Base-by-base conservation (phyloP, 2,113 vertebrate genomes). In the Maccullochella peelii region DNA sequence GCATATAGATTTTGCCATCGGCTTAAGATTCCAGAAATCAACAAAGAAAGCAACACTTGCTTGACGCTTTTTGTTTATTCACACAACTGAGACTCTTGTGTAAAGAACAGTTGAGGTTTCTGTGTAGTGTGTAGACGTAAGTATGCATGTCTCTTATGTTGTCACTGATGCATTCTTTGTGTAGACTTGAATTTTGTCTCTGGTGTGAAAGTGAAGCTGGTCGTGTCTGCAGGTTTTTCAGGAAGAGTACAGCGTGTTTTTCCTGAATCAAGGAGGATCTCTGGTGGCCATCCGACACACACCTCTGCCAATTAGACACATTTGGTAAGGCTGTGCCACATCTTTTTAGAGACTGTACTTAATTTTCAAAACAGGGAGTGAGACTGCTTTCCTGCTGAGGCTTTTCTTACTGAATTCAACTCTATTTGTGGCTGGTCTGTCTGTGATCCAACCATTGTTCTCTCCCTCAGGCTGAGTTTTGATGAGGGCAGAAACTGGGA, bases 211-310 rank as follows among this genome's bases (percentile, higher is more conserved):
- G 27, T 49, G 67, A 80, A 49, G 67, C 82, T 78, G 74, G 49
- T 70, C 20, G 3, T 82, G 72, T 73, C 65, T 83, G 21, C 80
- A 98, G 97, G 97, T 98, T 79, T 98, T 98, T 94, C 97, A 98
- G 91, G 97, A 98, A 58, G 97, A 98, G 84, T 96, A 98, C 94
- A 98, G 97, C 42, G 95, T 98, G 86, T 93, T 98, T 70, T 98
- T 96, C 92, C 95, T 98, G 91, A 97, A 98, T 90, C 97, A 98
- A 93, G 97, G 97, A 65, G 97, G 97, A 66, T 97, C 97, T 49
- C 94, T 98, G 66, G 97, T 98, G 6, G 97, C 97, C 84, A 98
- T 98, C 94, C 97, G 97, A 87, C 97, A 98, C 92, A 98, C 97
- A 1, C 97, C 97, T 76, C 95, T 98, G 73, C 97, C 97, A 36